Evolutionary conservation across 2,888 invertebrate species (phyloP).

Genomic region (Phyllotreta cruciferae): DNA sequence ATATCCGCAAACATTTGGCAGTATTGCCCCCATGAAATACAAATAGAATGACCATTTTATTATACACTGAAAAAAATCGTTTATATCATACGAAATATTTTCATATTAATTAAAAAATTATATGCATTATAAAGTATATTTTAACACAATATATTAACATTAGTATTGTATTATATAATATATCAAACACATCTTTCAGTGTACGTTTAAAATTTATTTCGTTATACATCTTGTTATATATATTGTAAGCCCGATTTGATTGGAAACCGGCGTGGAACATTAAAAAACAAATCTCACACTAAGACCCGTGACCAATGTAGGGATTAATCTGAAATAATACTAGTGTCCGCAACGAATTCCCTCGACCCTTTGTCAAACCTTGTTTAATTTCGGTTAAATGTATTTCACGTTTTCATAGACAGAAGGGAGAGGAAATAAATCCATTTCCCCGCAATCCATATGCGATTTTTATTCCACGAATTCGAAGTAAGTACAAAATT

Average conservation of each 20-base stretch:
- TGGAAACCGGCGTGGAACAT: constrained; percentile 58
- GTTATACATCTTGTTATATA: constrained; percentile 25
- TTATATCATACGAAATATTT: not conserved
- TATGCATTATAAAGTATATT: not conserved
- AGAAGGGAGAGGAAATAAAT: constrained; percentile 4
- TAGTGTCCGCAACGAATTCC: constrained; percentile 36
- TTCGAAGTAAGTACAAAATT: too few relatives aligned
- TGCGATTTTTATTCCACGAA: too few relatives aligned
- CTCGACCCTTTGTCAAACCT: constrained; percentile 50
- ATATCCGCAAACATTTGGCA: constrained; percentile 28
- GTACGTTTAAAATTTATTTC: constrained; percentile 21
- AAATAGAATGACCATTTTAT: constrained; percentile 31
- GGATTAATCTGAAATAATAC: constrained; percentile 56
- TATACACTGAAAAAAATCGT: constrained; percentile 21
- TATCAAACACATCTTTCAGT: constrained; percentile 18
- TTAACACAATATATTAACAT: too few relatives aligned
- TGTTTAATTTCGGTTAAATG: constrained; percentile 56
- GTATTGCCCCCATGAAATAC: constrained; percentile 29
- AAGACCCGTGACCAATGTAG: constrained; percentile 59
- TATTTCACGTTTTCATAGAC: constrained; percentile 20
- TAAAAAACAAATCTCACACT: constrained; percentile 59
- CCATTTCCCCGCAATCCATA: too few relatives aligned
- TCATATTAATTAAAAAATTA: not conserved
- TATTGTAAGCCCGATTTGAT: constrained; percentile 53
- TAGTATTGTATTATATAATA: too few relatives aligned